Conservation (phyloP, 2,797 vertebrate species). For the Enteromius fasciolatus region DNA sequence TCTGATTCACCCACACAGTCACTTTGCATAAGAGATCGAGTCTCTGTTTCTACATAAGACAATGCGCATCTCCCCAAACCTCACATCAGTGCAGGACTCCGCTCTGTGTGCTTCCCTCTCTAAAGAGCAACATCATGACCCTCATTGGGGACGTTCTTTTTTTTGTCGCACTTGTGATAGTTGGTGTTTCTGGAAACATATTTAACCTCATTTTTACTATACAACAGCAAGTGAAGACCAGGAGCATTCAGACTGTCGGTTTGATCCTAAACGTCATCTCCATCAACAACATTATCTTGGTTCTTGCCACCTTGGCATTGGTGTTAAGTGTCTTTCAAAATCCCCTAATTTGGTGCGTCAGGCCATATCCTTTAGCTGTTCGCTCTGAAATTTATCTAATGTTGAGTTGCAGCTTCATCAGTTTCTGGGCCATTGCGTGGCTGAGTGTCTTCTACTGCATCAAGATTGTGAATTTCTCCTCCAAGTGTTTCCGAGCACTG, state of each 20-base stretch:
- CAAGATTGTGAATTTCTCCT: conserved; percentile 57
- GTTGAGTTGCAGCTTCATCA: conserved; percentile 51
- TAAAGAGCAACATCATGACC: conserved; percentile 9
- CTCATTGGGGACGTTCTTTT: neutral
- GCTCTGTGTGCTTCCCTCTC: neutral
- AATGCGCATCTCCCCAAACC: neutral
- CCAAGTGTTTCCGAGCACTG: conserved; percentile 23
- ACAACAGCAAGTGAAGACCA: conserved; percentile 37
- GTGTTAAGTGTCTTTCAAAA: conserved; percentile 9
- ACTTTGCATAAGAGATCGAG: conserved; percentile 54
- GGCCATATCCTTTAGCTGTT: conserved; percentile 3
- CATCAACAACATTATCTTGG: conserved; percentile 50
- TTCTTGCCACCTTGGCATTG: conserved; percentile 33
- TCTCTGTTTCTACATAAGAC: conserved; percentile 38
- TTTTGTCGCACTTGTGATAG: neutral
- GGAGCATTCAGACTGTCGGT: conserved; percentile 36
- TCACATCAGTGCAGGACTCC: neutral
- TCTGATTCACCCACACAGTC: conserved; percentile 22
- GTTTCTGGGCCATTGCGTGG: conserved; percentile 64
- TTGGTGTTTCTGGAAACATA: conserved; percentile 52
- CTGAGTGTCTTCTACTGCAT: conserved; percentile 61
- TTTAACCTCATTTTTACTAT: conserved; percentile 53
- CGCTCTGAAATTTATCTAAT: conserved; percentile 19
- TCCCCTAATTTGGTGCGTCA: conserved; percentile 8
- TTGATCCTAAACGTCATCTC: conserved; percentile 57